Evolutionary conservation across 2,888 invertebrate species (phyloP), one percentile per base, ranked within the genome.

Genomic region (Campoletis raptor): DNA sequence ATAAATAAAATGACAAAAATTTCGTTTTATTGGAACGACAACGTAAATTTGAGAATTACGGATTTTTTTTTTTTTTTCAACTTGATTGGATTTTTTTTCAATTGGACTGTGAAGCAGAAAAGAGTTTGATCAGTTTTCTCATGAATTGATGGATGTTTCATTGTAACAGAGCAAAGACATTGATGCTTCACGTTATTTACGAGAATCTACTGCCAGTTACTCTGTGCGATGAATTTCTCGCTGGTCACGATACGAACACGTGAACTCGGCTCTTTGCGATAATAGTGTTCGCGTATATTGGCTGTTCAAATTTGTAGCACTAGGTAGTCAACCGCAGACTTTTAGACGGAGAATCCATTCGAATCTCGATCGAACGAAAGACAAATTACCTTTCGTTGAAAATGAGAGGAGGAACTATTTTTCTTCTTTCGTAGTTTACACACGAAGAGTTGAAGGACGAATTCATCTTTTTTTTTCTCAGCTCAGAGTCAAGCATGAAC

Each of bases 231-330:
- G 48, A 76, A 48, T 81, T 66, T 64, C 66, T 37, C 18, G 42
- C 66, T 81, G 77, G 67, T 73, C 85, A 85, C 81, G 85, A 66
- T n/a, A 12, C 15, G 67, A 73, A 40, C 81, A 77, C 85, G 85
- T 85, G 85, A 85, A 61, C 54, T 24, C 18, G 24, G 40, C 80
- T 7, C 40, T n/a, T 30, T 64, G 54, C 81, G 54, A 77, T 61
- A 45, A 24, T 64, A 24, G 54, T 69, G 42, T 36, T 18, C 74
- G 36, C 24, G n/a, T 48, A 70, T 45, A 40, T 18, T 57, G 61
- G 24, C 21, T 66, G 69, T 66, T 15, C 36, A 48, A 30, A 30
- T 36, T 21, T 36, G 37, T 77, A 73, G 48, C 48, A 48, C 36
- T 54, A 21, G 36, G 52, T 30, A 42, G 69, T n/a, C 15, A 24